Conservation (phyloP, 2,113 vertebrate species). For the Bothrops jararaca region DNA sequence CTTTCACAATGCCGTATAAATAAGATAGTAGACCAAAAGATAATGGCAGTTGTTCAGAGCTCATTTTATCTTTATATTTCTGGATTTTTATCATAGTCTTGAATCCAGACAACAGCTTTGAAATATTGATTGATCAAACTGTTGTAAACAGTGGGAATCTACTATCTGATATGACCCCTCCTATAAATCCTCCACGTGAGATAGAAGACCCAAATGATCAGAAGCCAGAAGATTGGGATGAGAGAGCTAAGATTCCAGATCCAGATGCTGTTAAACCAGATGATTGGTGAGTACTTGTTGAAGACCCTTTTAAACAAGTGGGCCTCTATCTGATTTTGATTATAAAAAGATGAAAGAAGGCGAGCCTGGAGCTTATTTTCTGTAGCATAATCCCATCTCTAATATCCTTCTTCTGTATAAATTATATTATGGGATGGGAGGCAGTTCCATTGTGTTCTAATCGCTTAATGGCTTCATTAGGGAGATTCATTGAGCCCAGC, state of each 20-base stretch:
- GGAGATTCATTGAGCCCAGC: neutral
- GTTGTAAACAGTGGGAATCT: constrained; percentile 93
- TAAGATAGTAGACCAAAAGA: neutral
- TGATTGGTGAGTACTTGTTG: constrained; percentile 81
- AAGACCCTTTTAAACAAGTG: neutral
- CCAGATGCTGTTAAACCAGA: constrained; percentile 92
- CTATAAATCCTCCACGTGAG: constrained; percentile 90
- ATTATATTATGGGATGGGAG: neutral
- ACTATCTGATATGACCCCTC: constrained; percentile 87
- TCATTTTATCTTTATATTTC: constrained; percentile 18
- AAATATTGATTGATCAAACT: constrained; percentile 90
- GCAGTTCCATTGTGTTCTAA: neutral
- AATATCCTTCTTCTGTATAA: neutral
- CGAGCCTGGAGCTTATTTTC: neutral
- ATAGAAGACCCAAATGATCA: constrained; percentile 94
- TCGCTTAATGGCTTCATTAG: neutral
- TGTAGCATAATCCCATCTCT: neutral
- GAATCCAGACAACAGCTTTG: constrained; percentile 95
- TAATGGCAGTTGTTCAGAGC: neutral
- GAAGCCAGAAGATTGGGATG: constrained; percentile 98
- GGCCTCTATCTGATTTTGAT: neutral
- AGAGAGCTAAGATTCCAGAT: constrained; percentile 94
- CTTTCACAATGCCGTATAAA: neutral
- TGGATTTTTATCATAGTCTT: constrained; percentile 74
- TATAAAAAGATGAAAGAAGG: neutral